Evolutionary conservation across 2,888 invertebrate species (phyloP), one percentile per base, ranked within the genome.

Genomic region (Helleia helle): DNA sequence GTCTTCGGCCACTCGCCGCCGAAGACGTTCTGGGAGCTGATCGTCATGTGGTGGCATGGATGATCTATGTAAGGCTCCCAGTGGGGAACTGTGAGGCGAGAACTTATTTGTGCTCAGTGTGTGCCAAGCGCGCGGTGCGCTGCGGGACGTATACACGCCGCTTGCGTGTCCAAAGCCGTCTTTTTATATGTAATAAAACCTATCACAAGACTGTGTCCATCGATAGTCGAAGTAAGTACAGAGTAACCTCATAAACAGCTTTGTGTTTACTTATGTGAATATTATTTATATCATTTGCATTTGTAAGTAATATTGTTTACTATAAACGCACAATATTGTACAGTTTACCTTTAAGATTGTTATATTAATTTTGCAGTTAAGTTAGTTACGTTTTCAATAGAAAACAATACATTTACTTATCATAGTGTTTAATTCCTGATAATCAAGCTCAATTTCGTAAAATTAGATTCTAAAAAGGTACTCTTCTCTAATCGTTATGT

Each of bases 1-100:
- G 87, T 86, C 88, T 88, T 89, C 74, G 89, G 87, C 86, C 88
- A 88, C 87, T 88, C 87, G 87, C 89, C 86, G 87, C 88, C 86
- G 87, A 88, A 83, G 87, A 88, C 81, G 87, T 86, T 86, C 73
- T 86, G 86, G 85, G 85, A 86, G 83, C 70, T 86, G 46, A 86
- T 86, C 58, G 84, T 86, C 48, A 85, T 86, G 86, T 86, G 86
- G 86, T 86, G 86, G 86, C 83, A 86, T 48, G 86, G 86, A 73
- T 86, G 86, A 86, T 79, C 73, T 43, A 70, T 71, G 52, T 83
- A 79, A 74, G 49, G 58, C 71, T 70, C 71, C 72, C 77, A 76
- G 71, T 45, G 57, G 71, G 74, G 67, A 67, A 71, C 52, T 71
- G 50, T 50, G 53, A 71, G 81, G 84, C 81, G 84, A 80, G 77